Evolutionary conservation across 2,797 vertebrate species (phyloP), one percentile per base, ranked within the genome.

Genomic region (Meriones psammophilus): DNA sequence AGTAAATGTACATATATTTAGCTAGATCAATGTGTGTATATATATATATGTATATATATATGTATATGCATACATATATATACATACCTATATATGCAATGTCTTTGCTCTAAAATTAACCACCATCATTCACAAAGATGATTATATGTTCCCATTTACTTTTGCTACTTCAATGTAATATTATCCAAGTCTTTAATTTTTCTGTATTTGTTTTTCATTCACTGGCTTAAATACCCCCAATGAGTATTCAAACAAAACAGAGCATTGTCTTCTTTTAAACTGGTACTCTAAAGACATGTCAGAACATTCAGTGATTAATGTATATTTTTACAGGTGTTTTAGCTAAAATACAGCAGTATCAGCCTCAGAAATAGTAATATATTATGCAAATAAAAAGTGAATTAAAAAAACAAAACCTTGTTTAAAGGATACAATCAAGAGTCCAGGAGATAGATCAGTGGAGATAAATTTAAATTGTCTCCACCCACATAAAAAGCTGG

Each of bases 311-410:
- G 36, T 87, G 18, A 76, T 62, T 24, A 80, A 66, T 68, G 26
- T 88, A 6, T 76, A 69, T 85, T 78, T 69, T 73, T 50, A 90
- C 18, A 39, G n/a, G 1, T 56, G 76, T 79, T 85, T 87, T 87
- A 76, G 69, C 81, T 92, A 79, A 24, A 95, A 64, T 73, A 90
- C 18, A 78, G 9, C 42, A 24, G 73, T 42, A 62, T 88, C 89
- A 80, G n/a, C 46, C 22, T 26, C 71, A 95, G 30, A 81, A 68
- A 85, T 14, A 26, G 50, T 60, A 50, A 79, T 4, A 28, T 83
- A 39, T 24, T 84, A 94, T 42, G 0, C 4, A 77, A 39, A 46
- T 66, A 69, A 28, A 77, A 94, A 64, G 33, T 66, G 68, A 71
- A 76, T 79, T 93, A 28, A 20, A 92, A 92, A 92, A 91, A 24